Conservation (phyloP, 2,888 invertebrate genomes). For the Hemistola chrysoprasaria region DNA sequence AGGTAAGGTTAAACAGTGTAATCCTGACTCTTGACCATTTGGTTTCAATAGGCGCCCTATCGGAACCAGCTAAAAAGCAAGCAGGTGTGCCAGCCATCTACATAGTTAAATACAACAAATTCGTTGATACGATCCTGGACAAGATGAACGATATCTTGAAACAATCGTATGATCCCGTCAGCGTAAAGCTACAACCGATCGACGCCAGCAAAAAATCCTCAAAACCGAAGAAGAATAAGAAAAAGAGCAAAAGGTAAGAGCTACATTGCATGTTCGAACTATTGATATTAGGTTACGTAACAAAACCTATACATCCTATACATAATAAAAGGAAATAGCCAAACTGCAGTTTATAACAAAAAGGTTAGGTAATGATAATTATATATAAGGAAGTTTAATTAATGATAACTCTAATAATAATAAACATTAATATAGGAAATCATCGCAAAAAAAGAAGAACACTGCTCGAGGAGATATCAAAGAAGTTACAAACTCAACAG, state of each 20-base stretch:
- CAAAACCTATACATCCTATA: too few relatives aligned
- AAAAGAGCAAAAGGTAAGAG: slow-evolving; percentile 53
- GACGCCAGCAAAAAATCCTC: slow-evolving; percentile 77
- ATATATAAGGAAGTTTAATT: too few relatives aligned
- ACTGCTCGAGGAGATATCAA: slow-evolving; percentile 55
- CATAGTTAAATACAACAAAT: slow-evolving; percentile 91
- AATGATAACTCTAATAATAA: too few relatives aligned
- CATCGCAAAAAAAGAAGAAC: slow-evolving; percentile 65
- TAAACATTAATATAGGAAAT: too few relatives aligned
- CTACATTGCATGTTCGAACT: too few relatives aligned
- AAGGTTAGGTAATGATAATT: too few relatives aligned
- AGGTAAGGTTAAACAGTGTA: too few relatives aligned
- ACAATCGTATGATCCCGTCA: slow-evolving; percentile 92
- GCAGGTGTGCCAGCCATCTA: slow-evolving; percentile 85
- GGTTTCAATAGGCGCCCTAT: slow-evolving; percentile 69
- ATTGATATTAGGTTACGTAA: too few relatives aligned
- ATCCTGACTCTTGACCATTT: too few relatives aligned
- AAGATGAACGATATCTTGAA: slow-evolving; percentile 91
- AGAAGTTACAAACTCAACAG: slow-evolving; percentile 40
- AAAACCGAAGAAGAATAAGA: slow-evolving; percentile 75
- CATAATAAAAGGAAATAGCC: slow-evolving; percentile 61
- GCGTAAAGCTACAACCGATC: slow-evolving; percentile 86
- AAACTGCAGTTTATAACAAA: too few relatives aligned
- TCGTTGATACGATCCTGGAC: slow-evolving; percentile 91
- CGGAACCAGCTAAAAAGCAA: slow-evolving; percentile 58